Evolutionary conservation across 2,888 invertebrate species (phyloP).

Genomic region (Lithophane socia): DNA sequence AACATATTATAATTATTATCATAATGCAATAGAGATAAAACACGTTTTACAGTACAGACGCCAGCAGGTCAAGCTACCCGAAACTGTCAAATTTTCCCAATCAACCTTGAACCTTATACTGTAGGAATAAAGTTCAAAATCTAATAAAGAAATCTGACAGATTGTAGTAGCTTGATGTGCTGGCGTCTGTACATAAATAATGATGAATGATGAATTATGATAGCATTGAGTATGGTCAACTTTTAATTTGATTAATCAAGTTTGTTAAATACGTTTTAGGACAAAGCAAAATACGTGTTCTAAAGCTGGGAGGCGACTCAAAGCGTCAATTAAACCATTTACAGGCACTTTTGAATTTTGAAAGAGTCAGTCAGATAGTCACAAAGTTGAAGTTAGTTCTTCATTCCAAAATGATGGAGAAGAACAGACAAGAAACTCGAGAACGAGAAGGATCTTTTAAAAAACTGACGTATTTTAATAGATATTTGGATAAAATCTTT

Average conservation of each 20-base stretch:
- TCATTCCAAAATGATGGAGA: neutral
- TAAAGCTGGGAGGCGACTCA: neutral
- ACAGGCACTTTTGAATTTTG: neutral
- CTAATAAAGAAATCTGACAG: too few relatives aligned
- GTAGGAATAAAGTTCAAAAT: too few relatives aligned
- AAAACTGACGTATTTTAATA: neutral
- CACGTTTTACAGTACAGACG: too few relatives aligned
- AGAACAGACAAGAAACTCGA: neutral
- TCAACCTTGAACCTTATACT: too few relatives aligned
- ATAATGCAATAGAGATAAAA: too few relatives aligned
- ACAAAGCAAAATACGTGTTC: neutral
- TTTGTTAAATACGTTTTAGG: neutral
- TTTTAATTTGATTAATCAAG: neutral
- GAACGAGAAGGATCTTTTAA: neutral
- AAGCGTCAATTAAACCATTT: neutral
- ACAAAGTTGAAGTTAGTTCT: neutral
- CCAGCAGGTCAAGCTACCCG: too few relatives aligned
- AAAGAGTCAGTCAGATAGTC: neutral
- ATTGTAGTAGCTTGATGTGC: too few relatives aligned
- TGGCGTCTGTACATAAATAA: too few relatives aligned
- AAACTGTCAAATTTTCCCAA: too few relatives aligned
- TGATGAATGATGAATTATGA: neutral
- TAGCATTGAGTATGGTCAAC: neutral
- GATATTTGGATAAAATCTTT: neutral
- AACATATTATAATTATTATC: too few relatives aligned